Conservation (phyloP, 2,888 invertebrate species). For the Vesta saturnalis region DNA sequence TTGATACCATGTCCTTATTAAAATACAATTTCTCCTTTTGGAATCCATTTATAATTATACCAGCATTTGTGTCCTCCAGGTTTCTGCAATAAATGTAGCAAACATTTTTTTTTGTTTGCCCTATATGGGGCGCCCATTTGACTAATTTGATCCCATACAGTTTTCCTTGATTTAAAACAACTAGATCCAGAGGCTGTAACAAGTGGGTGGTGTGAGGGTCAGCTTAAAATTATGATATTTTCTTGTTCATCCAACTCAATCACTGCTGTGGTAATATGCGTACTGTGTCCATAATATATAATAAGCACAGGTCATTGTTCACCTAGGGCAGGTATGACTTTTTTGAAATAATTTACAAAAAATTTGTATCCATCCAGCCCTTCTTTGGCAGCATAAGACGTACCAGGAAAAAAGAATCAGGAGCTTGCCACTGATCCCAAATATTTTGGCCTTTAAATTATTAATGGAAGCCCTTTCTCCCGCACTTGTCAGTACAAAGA, state of each 20-base stretch:
- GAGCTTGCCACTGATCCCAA: slow-evolving; percentile 46
- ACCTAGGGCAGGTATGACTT: slow-evolving; percentile 9
- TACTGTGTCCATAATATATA: slow-evolving; percentile 7
- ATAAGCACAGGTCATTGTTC: background rate
- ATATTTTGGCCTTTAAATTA: slow-evolving; percentile 48
- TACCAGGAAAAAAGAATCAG: background rate
- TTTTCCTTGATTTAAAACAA: slow-evolving; percentile 11
- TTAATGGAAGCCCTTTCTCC: slow-evolving; percentile 35
- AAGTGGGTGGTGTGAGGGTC: too few species aligned
- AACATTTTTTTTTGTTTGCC: too few species aligned
- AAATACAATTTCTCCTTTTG: too few species aligned
- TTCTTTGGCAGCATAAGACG: slow-evolving; percentile 6
- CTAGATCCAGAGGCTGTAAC: slow-evolving; percentile 6
- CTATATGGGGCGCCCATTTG: too few species aligned
- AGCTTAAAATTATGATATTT: slow-evolving; percentile 9
- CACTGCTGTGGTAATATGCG: background rate
- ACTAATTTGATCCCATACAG: slow-evolving; percentile 13
- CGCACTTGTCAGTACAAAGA: slow-evolving; percentile 33
- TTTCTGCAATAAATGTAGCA: too few species aligned
- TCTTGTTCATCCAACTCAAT: background rate
- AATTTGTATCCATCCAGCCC: slow-evolving; percentile 13
- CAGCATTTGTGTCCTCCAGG: too few species aligned
- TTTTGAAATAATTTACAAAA: slow-evolving; percentile 14
- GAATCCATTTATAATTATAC: too few species aligned
- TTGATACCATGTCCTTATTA: too few species aligned